These are phyloP conservation scores for Ailurus styani DNA, from an alignment of 2,113 vertebrate species.

Conservation along the genomic window DNA sequence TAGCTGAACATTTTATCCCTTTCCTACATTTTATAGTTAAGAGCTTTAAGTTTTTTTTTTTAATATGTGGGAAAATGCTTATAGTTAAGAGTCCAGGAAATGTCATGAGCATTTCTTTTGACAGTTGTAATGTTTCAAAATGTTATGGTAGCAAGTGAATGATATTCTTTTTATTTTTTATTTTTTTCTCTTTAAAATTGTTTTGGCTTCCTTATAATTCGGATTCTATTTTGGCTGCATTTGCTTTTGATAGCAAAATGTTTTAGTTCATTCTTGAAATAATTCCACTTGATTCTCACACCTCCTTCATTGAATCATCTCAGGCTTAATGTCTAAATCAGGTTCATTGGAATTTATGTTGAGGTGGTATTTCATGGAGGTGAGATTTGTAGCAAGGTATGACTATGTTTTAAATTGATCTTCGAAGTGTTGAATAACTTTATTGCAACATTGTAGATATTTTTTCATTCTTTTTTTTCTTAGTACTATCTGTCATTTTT, in stretches of 20 bases:
- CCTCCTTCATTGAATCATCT: conserved; percentile 25
- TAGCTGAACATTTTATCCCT: neutral
- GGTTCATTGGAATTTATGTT: conserved; percentile 4
- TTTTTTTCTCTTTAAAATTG: neutral
- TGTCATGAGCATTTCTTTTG: neutral
- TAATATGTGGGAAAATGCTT: neutral
- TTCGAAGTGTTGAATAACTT: conserved; percentile 9
- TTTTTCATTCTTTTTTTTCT: neutral
- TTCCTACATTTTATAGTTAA: neutral
- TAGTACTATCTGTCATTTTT: neutral
- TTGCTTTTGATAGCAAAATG: conserved; percentile 22
- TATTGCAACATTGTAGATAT: neutral
- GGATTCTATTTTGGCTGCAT: neutral
- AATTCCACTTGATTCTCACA: conserved; percentile 6
- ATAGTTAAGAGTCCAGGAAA: conserved; percentile 17
- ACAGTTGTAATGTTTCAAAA: neutral
- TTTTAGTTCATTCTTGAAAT: conserved; percentile 48
- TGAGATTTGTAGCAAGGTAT: conserved; percentile 31
- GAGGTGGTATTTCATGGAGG: conserved; percentile 17
- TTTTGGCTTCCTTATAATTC: conserved; percentile 26
- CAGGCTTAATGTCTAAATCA: conserved; percentile 21
- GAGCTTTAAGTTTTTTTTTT: neutral
- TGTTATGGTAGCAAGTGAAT: neutral
- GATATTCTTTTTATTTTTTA: neutral
- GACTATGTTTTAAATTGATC: conserved; percentile 32